Evolutionary conservation across 2,888 invertebrate genomes (phyloP).

Genomic region (Tenthredo notha): DNA sequence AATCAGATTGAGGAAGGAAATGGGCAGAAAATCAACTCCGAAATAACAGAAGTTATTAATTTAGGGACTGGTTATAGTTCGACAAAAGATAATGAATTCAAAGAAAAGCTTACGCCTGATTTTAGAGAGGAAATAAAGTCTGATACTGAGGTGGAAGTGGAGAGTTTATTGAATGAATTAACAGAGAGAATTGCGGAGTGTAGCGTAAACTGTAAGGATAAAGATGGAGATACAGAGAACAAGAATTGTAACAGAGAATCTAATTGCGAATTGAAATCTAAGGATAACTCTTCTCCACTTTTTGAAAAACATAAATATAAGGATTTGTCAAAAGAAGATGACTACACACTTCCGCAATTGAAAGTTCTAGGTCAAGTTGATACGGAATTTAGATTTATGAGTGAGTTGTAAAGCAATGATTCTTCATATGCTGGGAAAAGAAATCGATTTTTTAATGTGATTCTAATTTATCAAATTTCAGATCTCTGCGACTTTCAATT

Average conservation of each 20-base stretch:
- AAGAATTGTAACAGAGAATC: constrained; percentile 9
- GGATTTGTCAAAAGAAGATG: constrained; percentile 74
- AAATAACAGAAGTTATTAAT: constrained; percentile 28
- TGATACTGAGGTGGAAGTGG: background rate
- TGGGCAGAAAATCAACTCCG: background rate
- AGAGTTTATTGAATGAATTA: constrained; percentile 21
- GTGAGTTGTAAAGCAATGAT: constrained; percentile 77
- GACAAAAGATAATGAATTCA: background rate
- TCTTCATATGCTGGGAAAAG: no score
- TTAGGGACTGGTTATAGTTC: background rate
- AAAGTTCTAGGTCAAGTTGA: constrained; percentile 83
- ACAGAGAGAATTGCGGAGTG: constrained; percentile 13
- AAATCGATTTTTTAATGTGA: constrained; percentile 18
- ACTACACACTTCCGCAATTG: constrained; percentile 75
- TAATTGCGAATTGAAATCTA: constrained; percentile 7
- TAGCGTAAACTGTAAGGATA: background rate
- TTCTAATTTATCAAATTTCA: constrained; percentile 76
- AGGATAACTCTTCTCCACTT: constrained; percentile 47
- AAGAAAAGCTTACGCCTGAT: background rate
- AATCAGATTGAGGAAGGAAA: constrained; percentile 52
- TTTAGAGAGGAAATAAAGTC: constrained; percentile 1
- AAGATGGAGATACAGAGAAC: background rate
- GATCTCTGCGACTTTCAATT: constrained; percentile 96
- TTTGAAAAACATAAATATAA: constrained; percentile 61
- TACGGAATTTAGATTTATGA: constrained; percentile 84